Evolutionary conservation across 2,888 invertebrate genomes (phyloP), one percentile per base, ranked within the genome.

Genomic region (Dryadula phaetusa): DNA sequence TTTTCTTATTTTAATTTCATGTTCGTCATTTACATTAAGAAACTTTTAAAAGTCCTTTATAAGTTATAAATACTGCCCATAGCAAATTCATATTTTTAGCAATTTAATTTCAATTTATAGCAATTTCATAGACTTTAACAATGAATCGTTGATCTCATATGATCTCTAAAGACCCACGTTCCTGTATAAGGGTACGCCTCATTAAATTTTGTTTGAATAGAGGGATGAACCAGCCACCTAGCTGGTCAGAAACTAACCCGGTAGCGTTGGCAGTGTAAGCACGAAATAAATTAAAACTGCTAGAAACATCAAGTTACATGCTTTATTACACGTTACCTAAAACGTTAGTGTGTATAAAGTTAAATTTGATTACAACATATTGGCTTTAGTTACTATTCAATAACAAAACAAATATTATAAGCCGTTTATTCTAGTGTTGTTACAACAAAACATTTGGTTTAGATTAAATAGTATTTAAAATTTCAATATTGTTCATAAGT

Each of bases 201-300:
- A 90, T 91, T 90, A 90, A 89, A 88, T 89, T 88, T 87, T 90
- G 88, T 90, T 90, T 90, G 90, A 89, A 90, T 88, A 88, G 90
- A 88, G 87, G 86, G 89, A 86, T 86, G 86, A 86, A 82, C 82
- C 78, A 74, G 75, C 78, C 75, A 74, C 75, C 72, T 74, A 79
- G 81, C 81, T 81, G 84, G 85, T 82, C 86, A 84, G 81, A 82
- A 77, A 77, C 76, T 75, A 69, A 37, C 72, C 49, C 71, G 60
- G 81, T 82, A 86, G 72, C 46, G 80, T 75, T 67, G 53, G 74
- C 80, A 84, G 71, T 77, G 14, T 54, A n/a, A n/a, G n/a, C n/a
- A 61, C 71, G 67, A 44, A 61, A 40, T 34, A 20, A 40, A 16
- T 40, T 16, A 16, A 42, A 16, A 28, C n/a, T n/a, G n/a, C n/a